phyloP scores from a whole-genome alignment of 1,140 invertebrate genomes.

The Drosophila hydei region DNA sequence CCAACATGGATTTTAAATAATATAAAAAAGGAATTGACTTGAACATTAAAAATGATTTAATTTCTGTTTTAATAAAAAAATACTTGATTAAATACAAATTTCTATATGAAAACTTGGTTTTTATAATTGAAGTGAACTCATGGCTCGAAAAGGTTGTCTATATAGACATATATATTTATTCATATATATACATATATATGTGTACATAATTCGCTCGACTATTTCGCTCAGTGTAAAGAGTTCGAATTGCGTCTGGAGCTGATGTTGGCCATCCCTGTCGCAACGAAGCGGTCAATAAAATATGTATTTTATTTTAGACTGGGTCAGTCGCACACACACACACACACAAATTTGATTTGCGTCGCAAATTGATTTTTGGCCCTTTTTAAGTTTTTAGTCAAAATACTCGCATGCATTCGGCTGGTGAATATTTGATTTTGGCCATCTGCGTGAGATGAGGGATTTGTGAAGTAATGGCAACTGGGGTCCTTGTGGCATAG shows the following conservation, averaged over 20 bases:
- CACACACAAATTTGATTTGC: conserved; percentile 49
- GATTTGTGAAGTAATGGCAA: not conserved
- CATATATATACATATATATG: not conserved
- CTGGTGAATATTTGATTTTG: conserved; percentile 51
- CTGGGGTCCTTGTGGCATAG: not conserved
- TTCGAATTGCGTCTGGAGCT: not conserved
- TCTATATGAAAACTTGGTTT: no score
- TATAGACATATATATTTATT: no score
- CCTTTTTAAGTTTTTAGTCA: not conserved
- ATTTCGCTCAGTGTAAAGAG: conserved; percentile 2
- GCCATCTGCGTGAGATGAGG: not conserved
- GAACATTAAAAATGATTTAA: no score
- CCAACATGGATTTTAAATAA: no score
- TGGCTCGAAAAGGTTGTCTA: no score
- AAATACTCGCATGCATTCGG: conserved; percentile 24
- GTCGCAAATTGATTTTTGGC: conserved; percentile 68
- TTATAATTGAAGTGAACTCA: no score
- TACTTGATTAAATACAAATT: no score
- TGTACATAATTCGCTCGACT: not conserved
- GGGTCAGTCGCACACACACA: conserved; percentile 30
- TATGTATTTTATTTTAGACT: conserved; percentile 40
- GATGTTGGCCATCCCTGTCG: not conserved
- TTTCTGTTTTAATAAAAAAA: no score
- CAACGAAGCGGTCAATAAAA: conserved; percentile 40
- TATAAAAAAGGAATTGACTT: no score